Evolutionary conservation across 2,888 invertebrate species (phyloP).

Genomic region (Tethea ocularis): DNA sequence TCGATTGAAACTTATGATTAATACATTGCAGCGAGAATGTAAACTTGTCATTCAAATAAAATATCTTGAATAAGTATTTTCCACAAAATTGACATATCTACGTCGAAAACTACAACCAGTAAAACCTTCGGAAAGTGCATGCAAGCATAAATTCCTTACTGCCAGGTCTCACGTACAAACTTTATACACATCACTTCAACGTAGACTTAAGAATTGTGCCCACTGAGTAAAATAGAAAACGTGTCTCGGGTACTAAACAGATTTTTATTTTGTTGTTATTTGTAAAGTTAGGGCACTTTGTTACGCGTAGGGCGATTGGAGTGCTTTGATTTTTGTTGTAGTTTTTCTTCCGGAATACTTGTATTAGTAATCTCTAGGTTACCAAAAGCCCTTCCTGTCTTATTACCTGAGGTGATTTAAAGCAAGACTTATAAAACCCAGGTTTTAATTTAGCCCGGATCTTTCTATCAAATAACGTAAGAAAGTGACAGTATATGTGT

Average conservation of each 20-base stretch:
- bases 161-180: slow-evolving; percentile 38
- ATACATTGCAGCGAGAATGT: background rate
- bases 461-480: too few relatives aligned
- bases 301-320: background rate
- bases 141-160: slow-evolving; percentile 21
- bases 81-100: background rate
- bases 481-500: too few relatives aligned
- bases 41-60: background rate
- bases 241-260: slow-evolving; percentile 42
- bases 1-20: too few relatives aligned
- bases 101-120: background rate
- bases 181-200: slow-evolving; percentile 53
- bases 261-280: slow-evolving; percentile 17
- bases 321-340: slow-evolving; percentile 2
- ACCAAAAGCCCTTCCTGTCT: too few relatives aligned
- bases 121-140: slow-evolving; percentile 24
- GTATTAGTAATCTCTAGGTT: background rate
- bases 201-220: slow-evolving; percentile 55
- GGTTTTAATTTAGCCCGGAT: too few relatives aligned
- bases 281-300: slow-evolving; percentile 9
- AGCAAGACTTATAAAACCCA: too few relatives aligned
- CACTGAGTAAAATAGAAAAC: slow-evolving; percentile 55
- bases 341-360: background rate
- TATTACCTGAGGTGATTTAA: too few relatives aligned
- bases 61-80: background rate